Evolutionary conservation across 2,797 vertebrate species (phyloP).

Genomic region (Rhadinocentrus ornatus): DNA sequence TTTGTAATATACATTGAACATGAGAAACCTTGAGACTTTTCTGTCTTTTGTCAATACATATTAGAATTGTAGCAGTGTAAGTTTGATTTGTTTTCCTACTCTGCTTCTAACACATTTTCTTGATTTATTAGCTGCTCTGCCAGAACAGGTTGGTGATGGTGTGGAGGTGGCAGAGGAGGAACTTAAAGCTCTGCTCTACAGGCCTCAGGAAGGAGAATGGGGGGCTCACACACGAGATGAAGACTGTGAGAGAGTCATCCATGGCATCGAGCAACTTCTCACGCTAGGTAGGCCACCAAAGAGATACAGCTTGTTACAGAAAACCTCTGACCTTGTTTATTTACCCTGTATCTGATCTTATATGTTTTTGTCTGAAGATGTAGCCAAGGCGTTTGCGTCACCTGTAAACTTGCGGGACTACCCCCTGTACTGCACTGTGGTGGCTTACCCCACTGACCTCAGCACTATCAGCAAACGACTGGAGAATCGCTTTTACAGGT

Average conservation of each 20-base stretch:
- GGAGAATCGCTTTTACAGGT: conserved; percentile 98
- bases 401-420: conserved; percentile 96
- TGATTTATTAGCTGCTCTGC: conserved; percentile 85
- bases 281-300: conserved; percentile 86
- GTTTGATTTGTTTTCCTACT: background rate
- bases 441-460: conserved; percentile 96
- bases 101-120: conserved; percentile 5
- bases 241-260: conserved; percentile 92
- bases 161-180: conserved; percentile 93
- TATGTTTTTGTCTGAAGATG: conserved; percentile 80
- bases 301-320: accelerated
- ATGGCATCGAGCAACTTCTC: conserved; percentile 92
- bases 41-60: background rate
- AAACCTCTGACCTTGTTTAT: background rate
- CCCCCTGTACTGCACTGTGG: conserved; percentile 95
- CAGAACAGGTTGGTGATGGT: conserved; percentile 93
- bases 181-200: conserved; percentile 91
- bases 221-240: conserved; percentile 92
- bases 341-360: conserved; percentile 2
- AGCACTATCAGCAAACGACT: conserved; percentile 92
- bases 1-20: no score
- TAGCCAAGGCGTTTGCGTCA: conserved; percentile 91
- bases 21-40: background rate
- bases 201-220: conserved; percentile 97
- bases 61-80: background rate